Base-by-base conservation (phyloP, 2,888 invertebrate species). In the Nomada ruficornis region DNA sequence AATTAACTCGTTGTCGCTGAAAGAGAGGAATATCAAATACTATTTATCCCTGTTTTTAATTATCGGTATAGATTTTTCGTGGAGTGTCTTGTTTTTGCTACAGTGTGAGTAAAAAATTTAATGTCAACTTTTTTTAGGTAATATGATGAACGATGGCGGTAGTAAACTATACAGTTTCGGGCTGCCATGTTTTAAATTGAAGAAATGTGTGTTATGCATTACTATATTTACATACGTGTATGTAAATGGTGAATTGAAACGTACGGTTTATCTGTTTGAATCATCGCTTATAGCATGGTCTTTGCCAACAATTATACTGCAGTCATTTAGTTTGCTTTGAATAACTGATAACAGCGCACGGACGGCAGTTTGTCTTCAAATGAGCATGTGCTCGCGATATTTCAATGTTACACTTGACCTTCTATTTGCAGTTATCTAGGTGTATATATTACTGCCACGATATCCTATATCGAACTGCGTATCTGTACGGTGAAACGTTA, bases 1-100 rank as follows among this genome's bases (percentile, higher is more conserved):
- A 79, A 80, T 79, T 80, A 80, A 80, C 72, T 72, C 50, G 55
- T 72, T 72, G 72, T 55, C 26, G 67, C 80, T 57, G 57, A 55
- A 79, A 67, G 71, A 20, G 20, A 20, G 67, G 59, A 62, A 79
- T 68, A 63, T 67, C 52, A 15, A 52, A 67, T 68, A 63, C 80
- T 72, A 68, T 72, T 68, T 44, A 52, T 2, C 18, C 29, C 26
- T 26, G 80, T 60, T 79, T 79, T 74, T 72, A 71, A 79, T 79
- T 79, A 67, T 55, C n/a, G 57, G 29, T 29, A 29, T 20, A 54
- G 15, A 44, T 68, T 68, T 75, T 18, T 10, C 18, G 13, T 29
- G 47, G 18, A 26, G n/a, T 9, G 44, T 20, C 20, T 47, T 74
- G 15, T 63, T 44, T 72, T 4, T 44, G 42, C 55, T 15, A 2